A percentile compares a stretch with the other conserved stretches of the same genome.
These are phyloP conservation scores for Caradrina kadenii DNA, from an alignment of 2,888 invertebrate genomes.

Conservation along the genomic window DNA sequence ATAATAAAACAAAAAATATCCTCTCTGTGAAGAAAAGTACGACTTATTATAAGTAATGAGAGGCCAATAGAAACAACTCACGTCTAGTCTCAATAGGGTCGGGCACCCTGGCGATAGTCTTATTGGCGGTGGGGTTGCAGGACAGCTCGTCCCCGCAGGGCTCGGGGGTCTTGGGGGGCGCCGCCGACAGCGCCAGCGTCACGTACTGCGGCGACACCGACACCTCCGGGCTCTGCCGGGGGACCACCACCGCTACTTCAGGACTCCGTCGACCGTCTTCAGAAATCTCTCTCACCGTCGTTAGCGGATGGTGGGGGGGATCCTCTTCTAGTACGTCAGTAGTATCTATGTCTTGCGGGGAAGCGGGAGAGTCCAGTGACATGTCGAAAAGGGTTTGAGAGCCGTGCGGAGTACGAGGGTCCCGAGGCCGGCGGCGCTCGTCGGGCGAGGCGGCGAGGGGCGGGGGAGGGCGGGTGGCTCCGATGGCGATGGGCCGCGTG, in stretches of 20 bases:
- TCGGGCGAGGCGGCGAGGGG: conserved; percentile 68
- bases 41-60: too few relatives aligned
- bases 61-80: conserved; percentile 40
- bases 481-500: conserved; percentile 92
- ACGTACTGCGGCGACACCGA: conserved; percentile 87
- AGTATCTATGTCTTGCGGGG: conserved; percentile 88
- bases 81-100: conserved; percentile 68
- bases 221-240: conserved; percentile 57
- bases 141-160: conserved; percentile 68
- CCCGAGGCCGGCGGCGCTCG: conserved; percentile 70
- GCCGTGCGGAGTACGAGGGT: conserved; percentile 88
- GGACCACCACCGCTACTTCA: conserved; percentile 60
- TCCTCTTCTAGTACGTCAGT: conserved; percentile 75
- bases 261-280: conserved; percentile 75
- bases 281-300: conserved; percentile 81
- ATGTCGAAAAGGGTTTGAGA: conserved; percentile 93
- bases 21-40: too few relatives aligned
- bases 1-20: too few relatives aligned
- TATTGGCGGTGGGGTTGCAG: conserved; percentile 85
- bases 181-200: conserved; percentile 76
- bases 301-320: conserved; percentile 71
- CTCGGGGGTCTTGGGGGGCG: conserved; percentile 61
- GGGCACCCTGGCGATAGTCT: conserved; percentile 75
- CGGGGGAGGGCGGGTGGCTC: conserved; percentile 71
- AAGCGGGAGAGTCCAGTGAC: conserved; percentile 92